Evolutionary conservation across 2,888 invertebrate species (phyloP), one percentile per base, ranked within the genome.

Genomic region (Scaptomyza reducta): DNA sequence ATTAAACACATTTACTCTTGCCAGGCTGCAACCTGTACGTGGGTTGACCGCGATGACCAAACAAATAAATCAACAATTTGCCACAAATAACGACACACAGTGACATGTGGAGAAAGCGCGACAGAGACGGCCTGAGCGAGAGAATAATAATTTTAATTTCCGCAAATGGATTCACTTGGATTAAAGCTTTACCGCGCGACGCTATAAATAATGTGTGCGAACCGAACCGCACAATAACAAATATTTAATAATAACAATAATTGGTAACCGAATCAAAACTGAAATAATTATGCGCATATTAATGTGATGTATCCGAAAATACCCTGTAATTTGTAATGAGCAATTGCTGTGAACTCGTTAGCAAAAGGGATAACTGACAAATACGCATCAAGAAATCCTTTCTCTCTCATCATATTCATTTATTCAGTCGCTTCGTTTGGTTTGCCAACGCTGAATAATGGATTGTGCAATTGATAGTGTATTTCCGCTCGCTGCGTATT

Each of bases 131-230:
- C 16, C 16, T 16, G 40, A 14, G 38, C 31, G 50, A 18, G 18
- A 35, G 40, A 14, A 64, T 53, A 65, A 65, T 70, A 62, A 70
- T 79, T 75, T 80, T 62, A 80, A 83, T 81, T 80, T 81, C 84
- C 84, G 80, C 78, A 55, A 71, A 77, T 40, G 40, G 38, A 73
- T 77, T 80, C 83, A 53, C 53, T n/a, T 29, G 70, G 62, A 70
- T 77, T 68, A 83, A 72, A 22, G 65, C 29, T 60, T 11, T 45
- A 33, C 54, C 45, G 29, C 41, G 55, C 63, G 49, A 35, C 60
- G 60, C 67, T 68, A 83, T 83, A 73, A 81, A 81, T 84, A 71
- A 76, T 84, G 63, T 55, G 65, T 80, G 64, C 74, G 64, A 72
- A 65, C 71, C 74, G 64, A 72, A 65, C 71, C 59, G 50, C 68